Conservation (phyloP, 2,797 vertebrate species). For the Cheirogaleus major region DNA sequence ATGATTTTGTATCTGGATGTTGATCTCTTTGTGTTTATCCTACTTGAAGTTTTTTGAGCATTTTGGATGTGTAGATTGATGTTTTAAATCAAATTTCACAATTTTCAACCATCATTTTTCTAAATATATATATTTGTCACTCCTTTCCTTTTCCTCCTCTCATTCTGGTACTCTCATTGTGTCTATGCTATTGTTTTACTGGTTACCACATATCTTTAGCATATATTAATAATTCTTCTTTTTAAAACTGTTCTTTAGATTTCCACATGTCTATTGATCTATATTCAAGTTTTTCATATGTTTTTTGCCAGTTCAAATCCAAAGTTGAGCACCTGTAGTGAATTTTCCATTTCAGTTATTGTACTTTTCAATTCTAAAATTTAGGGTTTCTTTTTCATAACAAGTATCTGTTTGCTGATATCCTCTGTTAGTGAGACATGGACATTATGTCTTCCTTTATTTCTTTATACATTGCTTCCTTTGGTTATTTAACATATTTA, state of each 20-base stretch:
- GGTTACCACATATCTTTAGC: neutral
- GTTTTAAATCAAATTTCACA: neutral
- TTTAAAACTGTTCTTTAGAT: neutral
- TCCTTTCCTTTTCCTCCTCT: neutral
- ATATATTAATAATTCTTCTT: neutral
- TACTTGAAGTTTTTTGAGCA: neutral
- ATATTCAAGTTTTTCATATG: neutral
- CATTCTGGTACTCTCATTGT: neutral
- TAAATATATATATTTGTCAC: neutral
- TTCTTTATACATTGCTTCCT: neutral
- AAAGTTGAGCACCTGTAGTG: no score
- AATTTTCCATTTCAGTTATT: neutral
- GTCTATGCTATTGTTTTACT: neutral
- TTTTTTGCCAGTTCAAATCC: neutral
- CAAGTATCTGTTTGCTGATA: neutral
- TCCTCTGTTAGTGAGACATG: neutral
- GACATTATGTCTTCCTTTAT: neutral
- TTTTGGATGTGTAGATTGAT: neutral
- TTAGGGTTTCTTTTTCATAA: neutral
- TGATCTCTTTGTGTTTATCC: neutral
- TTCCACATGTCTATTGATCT: neutral
- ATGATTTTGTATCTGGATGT: neutral
- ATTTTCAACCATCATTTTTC: neutral
- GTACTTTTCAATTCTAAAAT: neutral
- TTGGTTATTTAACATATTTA: neutral